Evolutionary conservation across 2,113 vertebrate genomes (phyloP).

Genomic region (Pungitius pungitius): DNA sequence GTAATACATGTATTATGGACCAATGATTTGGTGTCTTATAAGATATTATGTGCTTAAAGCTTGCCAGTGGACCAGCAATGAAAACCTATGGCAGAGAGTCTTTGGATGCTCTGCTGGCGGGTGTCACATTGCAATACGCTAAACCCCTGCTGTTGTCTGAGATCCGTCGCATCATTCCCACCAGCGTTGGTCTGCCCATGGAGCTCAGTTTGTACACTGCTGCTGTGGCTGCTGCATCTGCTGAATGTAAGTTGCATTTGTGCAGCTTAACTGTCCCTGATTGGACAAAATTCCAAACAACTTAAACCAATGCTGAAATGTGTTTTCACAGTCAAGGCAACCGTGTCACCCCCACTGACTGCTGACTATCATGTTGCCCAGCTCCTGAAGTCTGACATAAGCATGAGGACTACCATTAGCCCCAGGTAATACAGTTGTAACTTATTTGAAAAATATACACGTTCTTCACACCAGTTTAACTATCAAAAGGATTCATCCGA

Average conservation of each 20-base stretch:
- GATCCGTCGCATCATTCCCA: conserved; percentile 80
- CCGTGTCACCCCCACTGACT: conserved; percentile 67
- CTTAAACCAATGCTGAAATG: background rate
- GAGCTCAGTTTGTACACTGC: conserved; percentile 79
- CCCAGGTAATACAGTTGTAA: conserved; percentile 70
- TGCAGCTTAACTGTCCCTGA: background rate
- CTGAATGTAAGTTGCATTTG: conserved; percentile 67
- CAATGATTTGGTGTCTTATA: background rate
- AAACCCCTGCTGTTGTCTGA: conserved; percentile 80
- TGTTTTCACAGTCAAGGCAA: conserved; percentile 65
- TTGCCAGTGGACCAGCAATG: conserved; percentile 48
- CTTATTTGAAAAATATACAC: background rate
- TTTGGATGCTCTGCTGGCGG: conserved; percentile 62
- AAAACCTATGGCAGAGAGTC: conserved; percentile 44
- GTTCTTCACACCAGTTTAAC: conserved; percentile 4
- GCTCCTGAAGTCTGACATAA: conserved; percentile 75
- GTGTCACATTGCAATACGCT: conserved; percentile 63
- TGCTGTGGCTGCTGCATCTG: conserved; percentile 70
- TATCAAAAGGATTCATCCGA: background rate
- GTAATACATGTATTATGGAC: background rate
- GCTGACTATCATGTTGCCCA: conserved; percentile 58
- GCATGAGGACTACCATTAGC: conserved; percentile 61
- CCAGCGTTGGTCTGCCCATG: conserved; percentile 80
- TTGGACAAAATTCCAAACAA: background rate
- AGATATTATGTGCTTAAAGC: conserved; percentile 54